These are phyloP conservation scores for Boloria euphrosyne DNA, from an alignment of 2,888 invertebrate genomes.

Conservation along the genomic window DNA sequence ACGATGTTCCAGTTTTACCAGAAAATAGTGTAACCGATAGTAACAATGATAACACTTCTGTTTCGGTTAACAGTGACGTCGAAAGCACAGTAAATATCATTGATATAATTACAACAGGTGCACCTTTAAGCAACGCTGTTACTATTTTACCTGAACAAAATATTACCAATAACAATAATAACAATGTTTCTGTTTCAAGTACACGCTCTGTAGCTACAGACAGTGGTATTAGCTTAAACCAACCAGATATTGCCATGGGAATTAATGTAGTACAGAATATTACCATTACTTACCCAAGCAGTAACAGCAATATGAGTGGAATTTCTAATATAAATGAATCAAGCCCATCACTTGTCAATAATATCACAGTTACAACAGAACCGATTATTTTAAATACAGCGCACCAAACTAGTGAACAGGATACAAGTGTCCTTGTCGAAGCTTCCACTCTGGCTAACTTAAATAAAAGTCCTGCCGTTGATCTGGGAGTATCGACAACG, in stretches of 20 bases:
- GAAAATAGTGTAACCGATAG: neutral
- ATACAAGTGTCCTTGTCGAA: neutral
- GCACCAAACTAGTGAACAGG: neutral
- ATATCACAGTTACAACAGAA: neutral
- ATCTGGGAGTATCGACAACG: slow-evolving; percentile 12
- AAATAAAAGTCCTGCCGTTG: neutral
- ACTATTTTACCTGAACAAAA: neutral
- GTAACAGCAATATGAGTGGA: neutral
- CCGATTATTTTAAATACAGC: neutral
- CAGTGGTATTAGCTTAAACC: no score
- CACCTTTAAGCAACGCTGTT: neutral
- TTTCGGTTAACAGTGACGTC: neutral
- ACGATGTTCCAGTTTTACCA: neutral
- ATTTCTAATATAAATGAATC: neutral
- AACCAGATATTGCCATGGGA: no score
- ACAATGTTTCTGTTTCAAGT: neutral
- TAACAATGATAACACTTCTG: neutral
- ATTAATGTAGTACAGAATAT: neutral
- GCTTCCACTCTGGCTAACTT: slow-evolving; percentile 1
- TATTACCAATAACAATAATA: neutral
- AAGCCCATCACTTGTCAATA: neutral
- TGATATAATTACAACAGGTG: neutral
- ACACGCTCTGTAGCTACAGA: no score
- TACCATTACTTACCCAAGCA: neutral
- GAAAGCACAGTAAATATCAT: neutral